Percentiles rank a stretch among this genome's conserved stretches.
These are phyloP conservation scores for Leptoteleia sp. DNA, from an alignment of 1,140 invertebrate genomes.

Conservation along the genomic window DNA sequence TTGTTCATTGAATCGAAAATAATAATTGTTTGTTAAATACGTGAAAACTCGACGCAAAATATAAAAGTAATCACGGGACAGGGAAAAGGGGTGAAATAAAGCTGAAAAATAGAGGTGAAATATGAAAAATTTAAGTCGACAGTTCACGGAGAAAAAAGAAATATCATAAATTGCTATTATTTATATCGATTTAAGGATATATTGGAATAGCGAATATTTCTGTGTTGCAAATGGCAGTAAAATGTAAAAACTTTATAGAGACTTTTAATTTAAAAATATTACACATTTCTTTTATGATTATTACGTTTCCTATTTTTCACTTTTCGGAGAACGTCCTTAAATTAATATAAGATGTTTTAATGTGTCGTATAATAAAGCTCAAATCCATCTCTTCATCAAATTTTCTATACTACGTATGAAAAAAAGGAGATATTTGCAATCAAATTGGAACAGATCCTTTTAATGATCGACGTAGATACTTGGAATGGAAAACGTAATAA, in stretches of 20 bases:
- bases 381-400: neutral
- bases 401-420: neutral
- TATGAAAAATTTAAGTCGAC: constrained; percentile 39
- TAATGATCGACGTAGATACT: constrained; percentile 49
- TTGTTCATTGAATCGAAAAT: constrained; percentile 31
- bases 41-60: constrained; percentile 29
- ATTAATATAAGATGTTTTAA: too few relatives aligned
- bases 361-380: too few relatives aligned
- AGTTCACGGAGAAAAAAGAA: neutral
- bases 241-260: too few relatives aligned
- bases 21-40: constrained; percentile 54
- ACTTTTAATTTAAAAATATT: too few relatives aligned
- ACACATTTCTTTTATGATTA: too few relatives aligned
- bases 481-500: constrained; percentile 68
- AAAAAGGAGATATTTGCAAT: constrained; percentile 10
- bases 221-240: too few relatives aligned
- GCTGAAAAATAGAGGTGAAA: constrained; percentile 23
- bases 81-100: constrained; percentile 15
- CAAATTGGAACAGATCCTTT: constrained; percentile 20
- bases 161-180: neutral
- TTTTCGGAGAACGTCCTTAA: too few relatives aligned
- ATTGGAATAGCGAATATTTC: too few relatives aligned
- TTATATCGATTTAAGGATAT: too few relatives aligned
- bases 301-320: too few relatives aligned
- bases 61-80: constrained; percentile 16